A percentile compares a stretch with the other conserved stretches of the same genome.
Evolutionary conservation across 1,140 invertebrate species (phyloP).

Genomic region (Brachystomella parvula): DNA sequence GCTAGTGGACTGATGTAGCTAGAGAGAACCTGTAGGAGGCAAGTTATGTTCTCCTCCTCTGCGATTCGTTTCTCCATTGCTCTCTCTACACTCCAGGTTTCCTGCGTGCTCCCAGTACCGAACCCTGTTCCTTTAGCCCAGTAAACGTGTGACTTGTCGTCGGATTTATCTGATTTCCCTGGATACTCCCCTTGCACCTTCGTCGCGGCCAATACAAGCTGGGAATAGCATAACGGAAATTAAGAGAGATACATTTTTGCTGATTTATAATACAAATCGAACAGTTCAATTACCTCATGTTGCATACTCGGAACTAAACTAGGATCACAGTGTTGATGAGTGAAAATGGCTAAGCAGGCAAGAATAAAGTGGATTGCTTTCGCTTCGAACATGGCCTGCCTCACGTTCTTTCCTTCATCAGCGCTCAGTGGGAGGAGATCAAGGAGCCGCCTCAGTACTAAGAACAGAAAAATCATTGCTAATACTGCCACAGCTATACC

Average conservation of each 20-base stretch:
- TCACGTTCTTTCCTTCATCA: constrained; percentile 66
- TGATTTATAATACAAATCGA: background rate
- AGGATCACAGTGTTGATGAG: constrained; percentile 59
- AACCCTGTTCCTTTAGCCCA: constrained; percentile 94
- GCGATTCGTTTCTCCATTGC: constrained; percentile 76
- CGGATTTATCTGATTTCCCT: constrained; percentile 41
- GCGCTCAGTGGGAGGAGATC: constrained; percentile 69
- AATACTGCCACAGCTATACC: no score
- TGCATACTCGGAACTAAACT: constrained; percentile 44
- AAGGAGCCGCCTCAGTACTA: constrained; percentile 65
- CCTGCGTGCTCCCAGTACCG: constrained; percentile 87
- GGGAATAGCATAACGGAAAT: background rate
- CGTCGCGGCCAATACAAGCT: constrained; percentile 39
- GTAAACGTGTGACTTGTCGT: constrained; percentile 77
- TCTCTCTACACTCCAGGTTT: constrained; percentile 92
- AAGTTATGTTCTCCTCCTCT: constrained; percentile 89
- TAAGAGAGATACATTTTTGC: no score
- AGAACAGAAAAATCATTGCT: background rate
- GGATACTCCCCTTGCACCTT: constrained; percentile 38
- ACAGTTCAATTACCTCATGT: constrained; percentile 43
- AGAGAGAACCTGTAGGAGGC: constrained; percentile 66
- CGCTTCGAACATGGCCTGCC: constrained; percentile 69
- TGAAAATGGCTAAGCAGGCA: constrained; percentile 78
- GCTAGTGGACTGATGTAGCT: constrained; percentile 75
- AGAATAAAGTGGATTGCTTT: constrained; percentile 75